Base-by-base conservation (phyloP, 1,140 invertebrate genomes). In the Psilanteris sp. region DNA sequence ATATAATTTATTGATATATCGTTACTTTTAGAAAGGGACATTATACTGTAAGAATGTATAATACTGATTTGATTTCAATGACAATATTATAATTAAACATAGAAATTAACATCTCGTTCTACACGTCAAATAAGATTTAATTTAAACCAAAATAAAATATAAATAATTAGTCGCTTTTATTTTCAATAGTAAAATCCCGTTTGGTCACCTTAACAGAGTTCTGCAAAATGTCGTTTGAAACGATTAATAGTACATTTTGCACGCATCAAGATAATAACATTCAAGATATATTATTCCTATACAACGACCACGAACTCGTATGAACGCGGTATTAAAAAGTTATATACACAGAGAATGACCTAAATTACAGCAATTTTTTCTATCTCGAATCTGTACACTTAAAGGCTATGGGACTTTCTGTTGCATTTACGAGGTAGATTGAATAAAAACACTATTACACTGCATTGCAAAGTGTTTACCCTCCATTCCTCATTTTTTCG, bases 351-450 rank as follows among this genome's bases (percentile, higher is more conserved):
- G 10, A 55, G 18, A 36, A 57, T 68, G 50, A 55, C 62, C 62
- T 43, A 70, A 70, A 70, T 70, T 59, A 70, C 52, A 29, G 62
- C 31, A 68, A 57, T 67, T 67, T 55, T 66, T 66, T 66, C 61
- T 44, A 66, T 66, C 61, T 66, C 22, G 22, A 54, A 57, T 67
- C 62, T 48, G 20, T 20, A 39, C 48, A 34, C 62, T 67, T 11
- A 48, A 67, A 54, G 37, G 62, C 39, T 67, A 9, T 37, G 31
- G 39, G 62, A 44, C 48, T 54, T 55, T 32, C 27, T 34, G 34
- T 39, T 43, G 46, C 46, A 66, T 26, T 50, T 66, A 66, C 43
- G 37, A 66, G 14, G 29, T 48, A 44, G 27, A 67, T 67, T 55
- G 48, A 67, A 67, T 67, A 54, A 67, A 67, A 67, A 67, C 26